Evolutionary conservation across 2,113 vertebrate genomes (phyloP).

Genomic region (Arenaria interpres): DNA sequence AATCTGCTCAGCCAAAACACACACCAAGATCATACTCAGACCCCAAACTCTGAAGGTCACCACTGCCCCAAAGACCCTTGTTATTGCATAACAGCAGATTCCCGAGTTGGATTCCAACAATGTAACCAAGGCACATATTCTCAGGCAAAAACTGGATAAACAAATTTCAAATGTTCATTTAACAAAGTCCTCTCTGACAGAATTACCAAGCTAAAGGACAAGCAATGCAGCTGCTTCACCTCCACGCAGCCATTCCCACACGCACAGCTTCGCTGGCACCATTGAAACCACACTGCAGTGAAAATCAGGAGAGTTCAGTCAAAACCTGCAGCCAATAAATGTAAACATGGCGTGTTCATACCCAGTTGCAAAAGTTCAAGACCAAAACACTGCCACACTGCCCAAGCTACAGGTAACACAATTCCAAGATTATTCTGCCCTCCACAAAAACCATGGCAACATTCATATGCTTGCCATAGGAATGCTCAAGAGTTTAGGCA

Average conservation of each 20-base stretch:
- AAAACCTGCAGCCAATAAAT: not conserved
- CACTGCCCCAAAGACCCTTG: not conserved
- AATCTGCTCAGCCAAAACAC: not conserved
- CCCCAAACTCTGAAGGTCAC: not conserved
- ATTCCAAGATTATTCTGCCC: not conserved
- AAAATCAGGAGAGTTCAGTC: not conserved
- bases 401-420: not conserved
- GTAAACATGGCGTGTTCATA: not conserved
- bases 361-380: not conserved
- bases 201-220: not conserved
- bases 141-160: not conserved
- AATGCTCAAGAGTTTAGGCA: not conserved
- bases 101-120: not conserved
- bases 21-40: not conserved
- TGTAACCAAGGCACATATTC: not conserved
- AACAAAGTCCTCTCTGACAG: not conserved
- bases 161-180: not conserved
- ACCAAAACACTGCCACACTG: not conserved
- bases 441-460: not conserved
- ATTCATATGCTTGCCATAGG: not conserved
- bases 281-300: not conserved
- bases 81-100: not conserved
- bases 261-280: not conserved
- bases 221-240: not conserved
- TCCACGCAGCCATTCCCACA: accelerated